Conservation (phyloP, 2,797 vertebrate species). For the Malurus splendens region DNA sequence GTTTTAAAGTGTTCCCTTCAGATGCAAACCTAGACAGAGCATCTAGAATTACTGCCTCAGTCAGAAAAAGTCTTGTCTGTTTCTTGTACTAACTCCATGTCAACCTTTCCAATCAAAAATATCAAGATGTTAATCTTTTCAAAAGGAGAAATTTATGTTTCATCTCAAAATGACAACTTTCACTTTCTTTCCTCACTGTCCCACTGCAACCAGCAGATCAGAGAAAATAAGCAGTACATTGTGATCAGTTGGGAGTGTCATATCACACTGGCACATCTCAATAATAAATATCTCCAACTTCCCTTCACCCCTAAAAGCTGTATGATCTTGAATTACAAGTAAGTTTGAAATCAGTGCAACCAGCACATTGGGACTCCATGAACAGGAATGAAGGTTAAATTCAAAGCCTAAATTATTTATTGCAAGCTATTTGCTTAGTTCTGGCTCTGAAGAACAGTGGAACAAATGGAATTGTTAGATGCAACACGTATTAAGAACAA, state of each 20-base stretch:
- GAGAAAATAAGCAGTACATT: not conserved
- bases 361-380: not conserved
- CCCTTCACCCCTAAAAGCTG: not conserved
- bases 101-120: not conserved
- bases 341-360: not conserved
- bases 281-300: not conserved
- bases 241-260: not conserved
- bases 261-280: not conserved
- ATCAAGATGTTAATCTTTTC: not conserved
- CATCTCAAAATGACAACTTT: not conserved
- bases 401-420: constrained; percentile 52
- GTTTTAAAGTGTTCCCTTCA: not conserved
- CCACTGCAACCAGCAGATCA: not conserved
- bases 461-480: constrained; percentile 53
- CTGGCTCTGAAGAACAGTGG: constrained; percentile 17
- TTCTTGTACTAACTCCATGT: not conserved
- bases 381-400: constrained; percentile 37
- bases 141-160: not conserved
- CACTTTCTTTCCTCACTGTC: not conserved
- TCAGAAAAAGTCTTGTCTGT: not conserved
- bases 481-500: constrained; percentile 18
- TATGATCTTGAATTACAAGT: not conserved
- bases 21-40: not conserved
- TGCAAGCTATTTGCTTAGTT: constrained; percentile 37
- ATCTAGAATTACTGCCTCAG: not conserved